phyloP scores from a whole-genome alignment of 2,797 vertebrate species.

The Chromobotia macracanthus region DNA sequence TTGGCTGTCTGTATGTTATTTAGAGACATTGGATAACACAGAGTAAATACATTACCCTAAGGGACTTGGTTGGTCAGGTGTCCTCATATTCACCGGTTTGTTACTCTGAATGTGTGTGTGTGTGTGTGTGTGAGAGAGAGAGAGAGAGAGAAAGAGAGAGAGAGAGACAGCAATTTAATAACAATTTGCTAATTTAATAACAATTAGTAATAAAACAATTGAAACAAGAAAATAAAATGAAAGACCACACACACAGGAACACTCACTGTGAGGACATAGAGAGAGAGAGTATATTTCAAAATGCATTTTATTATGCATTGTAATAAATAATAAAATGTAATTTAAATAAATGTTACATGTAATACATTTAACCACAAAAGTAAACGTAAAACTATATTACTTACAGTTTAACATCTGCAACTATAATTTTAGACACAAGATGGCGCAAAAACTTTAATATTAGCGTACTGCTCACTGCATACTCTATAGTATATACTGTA shows the following conservation, averaged over 20 bases:
- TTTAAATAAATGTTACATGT: neutral
- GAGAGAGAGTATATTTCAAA: too few relatives aligned
- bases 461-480: neutral
- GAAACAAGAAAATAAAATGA: too few relatives aligned
- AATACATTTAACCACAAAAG: neutral
- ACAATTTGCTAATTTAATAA: too few relatives aligned
- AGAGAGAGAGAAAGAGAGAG: too few relatives aligned
- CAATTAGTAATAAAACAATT: too few relatives aligned
- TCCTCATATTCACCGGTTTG: slow-evolving; percentile 17
- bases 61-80: slow-evolving; percentile 1
- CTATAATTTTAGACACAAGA: slow-evolving; percentile 7
- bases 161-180: too few relatives aligned
- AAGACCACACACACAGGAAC: too few relatives aligned
- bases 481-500: neutral
- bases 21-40: slow-evolving; percentile 4
- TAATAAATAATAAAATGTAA: too few relatives aligned
- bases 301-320: too few relatives aligned
- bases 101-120: neutral
- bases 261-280: too few relatives aligned
- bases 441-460: neutral
- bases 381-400: neutral
- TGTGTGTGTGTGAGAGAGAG: slow-evolving; percentile 20
- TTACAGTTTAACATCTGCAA: neutral
- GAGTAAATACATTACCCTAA: slow-evolving; percentile 2
- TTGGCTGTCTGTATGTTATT: slow-evolving; percentile 33